phyloP scores from a whole-genome alignment of 2,888 invertebrate species.

The Rambutsinella grinnellia region DNA sequence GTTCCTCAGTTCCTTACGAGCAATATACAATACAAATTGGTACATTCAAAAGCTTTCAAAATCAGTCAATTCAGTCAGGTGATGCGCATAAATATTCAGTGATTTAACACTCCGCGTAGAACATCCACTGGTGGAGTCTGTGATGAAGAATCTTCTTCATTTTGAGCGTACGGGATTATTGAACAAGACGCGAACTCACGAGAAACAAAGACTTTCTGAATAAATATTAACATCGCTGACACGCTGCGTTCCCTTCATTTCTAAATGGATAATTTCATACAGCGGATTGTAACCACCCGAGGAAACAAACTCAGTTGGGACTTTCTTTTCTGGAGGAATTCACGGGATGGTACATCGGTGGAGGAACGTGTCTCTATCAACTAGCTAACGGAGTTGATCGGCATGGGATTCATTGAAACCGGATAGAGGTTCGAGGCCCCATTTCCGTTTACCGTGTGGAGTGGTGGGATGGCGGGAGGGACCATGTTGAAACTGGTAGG shows the following conservation, averaged over 20 bases:
- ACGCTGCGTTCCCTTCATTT: neutral
- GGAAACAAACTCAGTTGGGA: constrained; percentile 34
- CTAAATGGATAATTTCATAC: neutral
- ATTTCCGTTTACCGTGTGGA: constrained; percentile 58
- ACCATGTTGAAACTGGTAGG: constrained; percentile 62
- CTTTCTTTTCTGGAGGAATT: constrained; percentile 13
- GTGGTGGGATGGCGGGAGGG: constrained; percentile 48
- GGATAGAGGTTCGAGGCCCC: constrained; percentile 58
- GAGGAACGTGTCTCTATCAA: constrained; percentile 24
- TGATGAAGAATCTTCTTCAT: constrained; percentile 11
- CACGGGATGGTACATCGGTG: constrained; percentile 22
- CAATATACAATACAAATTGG: constrained; percentile 36
- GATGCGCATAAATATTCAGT: constrained; percentile 49
- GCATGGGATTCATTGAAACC: constrained; percentile 63
- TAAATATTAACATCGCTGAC: constrained; percentile 39
- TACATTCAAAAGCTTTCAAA: constrained; percentile 29
- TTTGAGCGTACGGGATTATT: constrained; percentile 40
- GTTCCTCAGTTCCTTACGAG: constrained; percentile 45
- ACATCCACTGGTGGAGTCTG: too few species aligned
- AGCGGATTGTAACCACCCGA: constrained; percentile 25
- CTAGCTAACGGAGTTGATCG: constrained; percentile 65
- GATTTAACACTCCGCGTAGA: constrained; percentile 37
- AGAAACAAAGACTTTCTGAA: constrained; percentile 32
- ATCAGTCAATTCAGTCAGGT: constrained; percentile 51
- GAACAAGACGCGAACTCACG: constrained; percentile 5